These are phyloP conservation scores for Talpa occidentalis DNA, from an alignment of 2,113 vertebrate species.

Conservation along the genomic window DNA sequence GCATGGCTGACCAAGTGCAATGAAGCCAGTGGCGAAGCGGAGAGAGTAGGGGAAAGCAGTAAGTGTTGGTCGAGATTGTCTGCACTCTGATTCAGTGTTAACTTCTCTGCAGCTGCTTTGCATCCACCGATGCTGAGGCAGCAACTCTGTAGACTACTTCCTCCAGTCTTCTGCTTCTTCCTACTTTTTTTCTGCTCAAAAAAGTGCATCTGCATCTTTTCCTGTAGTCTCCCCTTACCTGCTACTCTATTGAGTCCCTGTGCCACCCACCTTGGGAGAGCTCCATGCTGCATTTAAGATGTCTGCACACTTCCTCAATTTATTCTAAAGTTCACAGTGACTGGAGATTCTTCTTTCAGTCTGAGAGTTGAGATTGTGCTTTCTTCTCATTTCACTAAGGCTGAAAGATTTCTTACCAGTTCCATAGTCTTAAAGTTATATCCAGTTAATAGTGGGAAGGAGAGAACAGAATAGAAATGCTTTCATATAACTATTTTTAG, in stretches of 20 bases:
- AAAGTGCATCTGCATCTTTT: neutral
- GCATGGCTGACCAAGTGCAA: neutral
- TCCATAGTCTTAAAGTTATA: neutral
- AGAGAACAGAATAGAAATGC: neutral
- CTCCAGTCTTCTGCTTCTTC: neutral
- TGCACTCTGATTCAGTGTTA: neutral
- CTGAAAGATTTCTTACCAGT: neutral
- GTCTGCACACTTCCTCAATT: neutral
- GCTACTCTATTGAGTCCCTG: neutral
- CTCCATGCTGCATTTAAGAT: neutral
- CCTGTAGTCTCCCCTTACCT: neutral
- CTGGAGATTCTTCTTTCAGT: neutral
- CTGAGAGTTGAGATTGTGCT: neutral
- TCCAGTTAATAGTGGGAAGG: neutral
- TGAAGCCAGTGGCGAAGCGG: neutral
- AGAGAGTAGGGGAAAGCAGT: neutral
- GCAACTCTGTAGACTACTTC: neutral
- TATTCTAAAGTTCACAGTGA: neutral
- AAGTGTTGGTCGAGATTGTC: neutral
- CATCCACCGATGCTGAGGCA: neutral
- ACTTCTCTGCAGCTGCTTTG: neutral
- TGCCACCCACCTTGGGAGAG: neutral
- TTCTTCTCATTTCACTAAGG: slow-evolving; percentile 26
- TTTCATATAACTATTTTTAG: neutral
- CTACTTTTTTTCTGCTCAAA: neutral